Evolutionary conservation across 2,888 invertebrate genomes (phyloP), one percentile per base, ranked within the genome.

Genomic region (Schizaphis graminum): DNA sequence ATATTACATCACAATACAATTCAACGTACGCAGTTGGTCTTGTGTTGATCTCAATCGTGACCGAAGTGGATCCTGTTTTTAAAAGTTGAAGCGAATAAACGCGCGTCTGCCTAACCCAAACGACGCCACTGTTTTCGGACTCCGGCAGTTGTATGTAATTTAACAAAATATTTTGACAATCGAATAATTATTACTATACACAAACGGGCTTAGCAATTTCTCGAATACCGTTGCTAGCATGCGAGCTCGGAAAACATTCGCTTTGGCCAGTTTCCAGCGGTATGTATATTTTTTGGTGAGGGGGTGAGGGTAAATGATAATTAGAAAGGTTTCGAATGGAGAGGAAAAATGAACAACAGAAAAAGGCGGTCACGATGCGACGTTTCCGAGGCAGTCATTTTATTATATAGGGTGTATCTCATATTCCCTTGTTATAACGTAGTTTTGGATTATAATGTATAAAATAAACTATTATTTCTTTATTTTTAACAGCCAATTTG

Each of bases 261-360:
- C 28, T 85, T 91, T 91, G 91, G 91, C 56, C 85, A 44, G 8
- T 57, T 28, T 91, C 91, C 91, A 91, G n/a, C 56, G 41, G 44
- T 41, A 57, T 44, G 41, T 84, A 77, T 77, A 41, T 77, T 16
- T 35, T 57, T 57, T 67, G 24, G n/a, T n/a, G 57, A 26, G 26
- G 26, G 26, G 35, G 77, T 35, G 35, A 77, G 35, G 21, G 53
- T 10, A 28, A 53, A 91, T 35, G n/a, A 35, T 84, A 84, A 91
- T 84, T 56, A 49, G 49, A 91, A 53, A 35, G 49, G n/a, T 35
- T 91, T 26, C n/a, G 24, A 41, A 28, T 41, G 77, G 53, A 91
- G 44, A 47, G 16, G 28, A 21, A 61, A 44, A 56, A 56, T 21
- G 77, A 35, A 77, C 35, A 89, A 89, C 10, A 89, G 35, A 44